Evolutionary conservation across 2,888 invertebrate species (phyloP).

Genomic region (Pristionchus maxplancki): DNA sequence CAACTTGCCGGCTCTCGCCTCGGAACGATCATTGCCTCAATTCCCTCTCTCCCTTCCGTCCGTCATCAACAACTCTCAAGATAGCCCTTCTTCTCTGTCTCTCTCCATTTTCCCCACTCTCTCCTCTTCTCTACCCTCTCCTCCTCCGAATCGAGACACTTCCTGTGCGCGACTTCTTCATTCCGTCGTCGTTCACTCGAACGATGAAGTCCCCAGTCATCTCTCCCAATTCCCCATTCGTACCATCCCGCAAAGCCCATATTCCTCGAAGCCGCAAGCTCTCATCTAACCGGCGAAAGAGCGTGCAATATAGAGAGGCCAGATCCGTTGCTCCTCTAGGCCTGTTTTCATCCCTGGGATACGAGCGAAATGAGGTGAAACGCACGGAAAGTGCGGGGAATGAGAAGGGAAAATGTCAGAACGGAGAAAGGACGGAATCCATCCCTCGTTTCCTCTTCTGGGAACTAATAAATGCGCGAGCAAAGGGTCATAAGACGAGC

Average conservation of each 20-base stretch:
- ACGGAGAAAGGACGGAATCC: neutral
- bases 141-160: neutral
- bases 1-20: neutral
- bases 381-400: neutral
- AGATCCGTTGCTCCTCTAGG: no score
- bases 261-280: no score
- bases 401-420: neutral
- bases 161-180: neutral
- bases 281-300: neutral
- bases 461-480: conserved; percentile 22
- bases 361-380: conserved; percentile 17
- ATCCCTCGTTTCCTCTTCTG: neutral
- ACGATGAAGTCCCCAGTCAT: neutral
- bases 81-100: neutral
- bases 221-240: neutral
- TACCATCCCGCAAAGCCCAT: neutral
- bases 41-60: neutral
- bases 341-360: neutral
- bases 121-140: neutral
- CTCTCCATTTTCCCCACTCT: conserved; percentile 21
- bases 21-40: conserved; percentile 1
- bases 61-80: conserved; percentile 16
- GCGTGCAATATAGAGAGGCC: no score
- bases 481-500: neutral
- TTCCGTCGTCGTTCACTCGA: neutral